Conservation (phyloP, 2,888 invertebrate genomes). For the Tethea ocularis region DNA sequence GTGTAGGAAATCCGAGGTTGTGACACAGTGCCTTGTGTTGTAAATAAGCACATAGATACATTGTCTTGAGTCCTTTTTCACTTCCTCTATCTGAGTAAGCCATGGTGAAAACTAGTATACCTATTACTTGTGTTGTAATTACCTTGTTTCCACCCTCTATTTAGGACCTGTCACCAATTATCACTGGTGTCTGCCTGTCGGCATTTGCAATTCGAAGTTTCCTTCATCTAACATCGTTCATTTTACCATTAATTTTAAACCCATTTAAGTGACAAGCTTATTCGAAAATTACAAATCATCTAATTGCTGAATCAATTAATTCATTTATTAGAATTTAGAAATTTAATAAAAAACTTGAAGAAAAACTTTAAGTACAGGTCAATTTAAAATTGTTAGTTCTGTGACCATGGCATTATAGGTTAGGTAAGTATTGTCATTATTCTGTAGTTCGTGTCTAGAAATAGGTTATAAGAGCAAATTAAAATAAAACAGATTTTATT, state of each 20-base stretch:
- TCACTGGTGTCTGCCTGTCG: too few relatives aligned
- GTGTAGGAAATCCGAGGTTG: slow-evolving; percentile 7
- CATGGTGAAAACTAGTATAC: not conserved
- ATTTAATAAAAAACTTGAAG: too few relatives aligned
- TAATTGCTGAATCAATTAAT: too few relatives aligned
- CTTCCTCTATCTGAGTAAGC: not conserved
- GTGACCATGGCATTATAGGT: not conserved
- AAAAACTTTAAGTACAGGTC: too few relatives aligned
- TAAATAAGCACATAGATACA: not conserved
- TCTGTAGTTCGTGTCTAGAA: not conserved
- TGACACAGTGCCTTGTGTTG: not conserved
- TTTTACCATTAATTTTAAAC: too few relatives aligned
- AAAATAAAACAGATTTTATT: too few relatives aligned
- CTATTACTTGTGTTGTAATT: not conserved
- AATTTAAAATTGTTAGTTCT: not conserved
- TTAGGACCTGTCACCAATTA: not conserved
- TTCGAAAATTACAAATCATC: too few relatives aligned
- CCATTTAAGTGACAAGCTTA: too few relatives aligned
- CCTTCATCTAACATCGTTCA: too few relatives aligned
- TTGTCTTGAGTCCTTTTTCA: not conserved
- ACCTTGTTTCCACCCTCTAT: not conserved
- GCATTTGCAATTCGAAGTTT: too few relatives aligned
- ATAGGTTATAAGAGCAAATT: too few relatives aligned
- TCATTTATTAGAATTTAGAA: too few relatives aligned
- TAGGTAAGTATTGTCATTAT: not conserved